These are phyloP conservation scores for Melipona bicolor DNA, from an alignment of 2,888 invertebrate genomes.

Conservation along the genomic window DNA sequence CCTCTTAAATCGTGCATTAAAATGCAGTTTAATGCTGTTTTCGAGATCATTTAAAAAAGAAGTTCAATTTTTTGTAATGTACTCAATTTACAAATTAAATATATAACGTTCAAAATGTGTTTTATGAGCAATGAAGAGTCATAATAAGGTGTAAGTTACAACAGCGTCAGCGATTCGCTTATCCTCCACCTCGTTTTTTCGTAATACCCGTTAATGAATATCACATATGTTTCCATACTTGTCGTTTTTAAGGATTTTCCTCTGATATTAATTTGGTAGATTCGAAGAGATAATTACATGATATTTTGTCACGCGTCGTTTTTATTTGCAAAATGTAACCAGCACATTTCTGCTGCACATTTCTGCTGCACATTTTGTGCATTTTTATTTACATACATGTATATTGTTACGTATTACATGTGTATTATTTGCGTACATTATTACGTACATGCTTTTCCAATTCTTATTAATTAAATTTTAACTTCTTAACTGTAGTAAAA, in stretches of 20 bases:
- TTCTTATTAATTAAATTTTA: background rate
- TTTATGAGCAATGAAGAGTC: background rate
- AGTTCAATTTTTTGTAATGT: background rate
- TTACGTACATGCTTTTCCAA: background rate
- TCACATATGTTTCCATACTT: conserved; percentile 1
- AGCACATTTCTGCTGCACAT: background rate
- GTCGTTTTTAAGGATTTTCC: background rate
- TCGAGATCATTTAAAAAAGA: conserved; percentile 9
- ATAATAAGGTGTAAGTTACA: background rate
- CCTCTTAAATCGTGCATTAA: conserved; percentile 4
- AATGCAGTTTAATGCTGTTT: background rate
- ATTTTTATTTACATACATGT: background rate
- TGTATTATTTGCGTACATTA: background rate
- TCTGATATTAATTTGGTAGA: background rate
- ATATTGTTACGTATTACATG: background rate
- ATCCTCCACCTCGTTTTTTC: background rate
- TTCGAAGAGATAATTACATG: background rate
- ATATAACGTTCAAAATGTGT: conserved; percentile 12
- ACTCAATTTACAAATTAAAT: conserved; percentile 4
- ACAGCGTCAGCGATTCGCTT: background rate
- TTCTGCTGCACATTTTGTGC: background rate
- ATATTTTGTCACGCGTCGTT: background rate
- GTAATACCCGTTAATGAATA: conserved; percentile 22
- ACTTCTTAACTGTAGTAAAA: background rate
- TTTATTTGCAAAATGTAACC: background rate